Base-by-base conservation (phyloP, 2,113 vertebrate genomes). In the Hippocampus zosterae region DNA sequence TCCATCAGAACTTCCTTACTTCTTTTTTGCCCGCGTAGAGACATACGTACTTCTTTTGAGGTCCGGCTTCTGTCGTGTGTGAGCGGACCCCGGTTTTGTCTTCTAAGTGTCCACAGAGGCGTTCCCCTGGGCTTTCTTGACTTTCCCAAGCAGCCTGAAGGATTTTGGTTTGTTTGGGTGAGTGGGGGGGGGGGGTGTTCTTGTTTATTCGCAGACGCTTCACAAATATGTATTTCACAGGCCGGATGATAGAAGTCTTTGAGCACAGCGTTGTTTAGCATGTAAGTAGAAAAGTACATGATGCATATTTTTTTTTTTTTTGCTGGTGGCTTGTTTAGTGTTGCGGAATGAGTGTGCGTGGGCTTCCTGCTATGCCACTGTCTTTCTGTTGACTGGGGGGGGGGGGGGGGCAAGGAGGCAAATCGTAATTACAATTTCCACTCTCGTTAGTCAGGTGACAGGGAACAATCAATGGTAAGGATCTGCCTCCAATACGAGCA, bases 401-500 rank as follows among this genome's bases (percentile, higher is more conserved):
- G 29, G 29, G 29, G 3, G 33, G 33, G 33, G 12, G 55, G 82
- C 65, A 41, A 64, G 67, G 81, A 76, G 78, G 77, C 71, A 81
- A 89, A 87, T 87, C 57, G 76, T 89, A 90, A 92, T 92, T 90
- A 90, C 84, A 88, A 88, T 73, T 81, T 88, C 85, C 78, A 79
- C 77, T 88, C 84, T 85, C 75, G 85, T 92, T 90, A 91, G 86
- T 85, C 88, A 84, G 87, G 82, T 81, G 89, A 90, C 89, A 89
- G 83, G 76, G 71, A 10, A 65, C 79, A 81, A 91, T 91, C 88
- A 72, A 90, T 91, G 74, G 64, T 5, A 72, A 80, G 79, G 74
- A 86, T 86, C 83, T 84, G 76, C 85, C 83, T 88, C 78, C 70
- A 77, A 88, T 90, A 76, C 81, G 78, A 86, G 90, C 73, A 70